Conservation (phyloP, 1,140 invertebrate genomes). For the Ditylenchus dipsaci region DNA sequence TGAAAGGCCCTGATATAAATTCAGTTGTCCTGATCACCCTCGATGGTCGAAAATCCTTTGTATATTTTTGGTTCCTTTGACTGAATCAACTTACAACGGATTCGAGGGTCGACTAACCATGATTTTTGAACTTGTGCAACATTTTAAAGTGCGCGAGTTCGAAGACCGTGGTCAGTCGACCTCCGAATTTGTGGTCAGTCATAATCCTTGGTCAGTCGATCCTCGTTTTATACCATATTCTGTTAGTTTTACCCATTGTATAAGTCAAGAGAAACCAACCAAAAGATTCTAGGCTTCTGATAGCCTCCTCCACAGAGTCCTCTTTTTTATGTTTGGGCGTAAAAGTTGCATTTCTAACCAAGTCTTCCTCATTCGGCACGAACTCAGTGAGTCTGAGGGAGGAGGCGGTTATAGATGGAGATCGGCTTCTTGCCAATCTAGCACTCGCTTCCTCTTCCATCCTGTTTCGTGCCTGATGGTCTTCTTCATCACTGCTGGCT, state of each 20-base stretch:
- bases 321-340: background rate
- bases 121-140: too few species aligned
- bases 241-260: background rate
- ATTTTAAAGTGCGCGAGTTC: too few species aligned
- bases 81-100: too few species aligned
- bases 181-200: too few species aligned
- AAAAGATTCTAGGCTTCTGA: conserved; percentile 35
- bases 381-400: conserved; percentile 16
- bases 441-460: background rate
- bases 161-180: too few species aligned
- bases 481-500: background rate
- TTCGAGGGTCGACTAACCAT: too few species aligned
- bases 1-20: too few species aligned
- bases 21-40: too few species aligned
- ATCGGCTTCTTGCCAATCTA: background rate
- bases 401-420: conserved; percentile 11
- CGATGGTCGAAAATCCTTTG: too few species aligned
- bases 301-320: conserved; percentile 42
- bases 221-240: too few species aligned
- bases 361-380: background rate
- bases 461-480: background rate
- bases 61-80: too few species aligned
- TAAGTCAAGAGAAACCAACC: conserved; percentile 18
- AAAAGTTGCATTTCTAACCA: background rate
- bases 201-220: too few species aligned